Conservation (phyloP, 2,797 vertebrate species). For the Antrozous pallidus region DNA sequence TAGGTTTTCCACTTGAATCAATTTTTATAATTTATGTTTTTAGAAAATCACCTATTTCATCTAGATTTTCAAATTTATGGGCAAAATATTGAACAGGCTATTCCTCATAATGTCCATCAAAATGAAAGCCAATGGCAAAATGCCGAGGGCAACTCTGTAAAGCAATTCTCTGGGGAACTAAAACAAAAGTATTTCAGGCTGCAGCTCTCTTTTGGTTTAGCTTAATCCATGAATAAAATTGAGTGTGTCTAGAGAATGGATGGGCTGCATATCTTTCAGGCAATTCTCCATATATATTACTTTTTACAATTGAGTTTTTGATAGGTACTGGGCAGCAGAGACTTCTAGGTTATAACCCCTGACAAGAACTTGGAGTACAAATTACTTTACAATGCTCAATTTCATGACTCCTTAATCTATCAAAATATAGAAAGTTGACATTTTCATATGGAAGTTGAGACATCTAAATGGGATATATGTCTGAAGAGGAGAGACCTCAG, state of each 20-base stretch:
- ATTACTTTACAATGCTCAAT: background rate
- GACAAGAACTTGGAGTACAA: constrained; percentile 20
- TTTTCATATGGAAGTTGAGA: background rate
- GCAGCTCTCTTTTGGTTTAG: background rate
- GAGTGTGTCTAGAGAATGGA: constrained; percentile 1
- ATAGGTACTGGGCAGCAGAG: background rate
- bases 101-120: constrained; percentile 17
- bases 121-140: constrained; percentile 34
- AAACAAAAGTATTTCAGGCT: constrained; percentile 9
- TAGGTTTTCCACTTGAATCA: background rate
- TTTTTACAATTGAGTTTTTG: constrained; percentile 41
- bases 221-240: constrained; percentile 30
- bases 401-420: background rate
- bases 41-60: constrained; percentile 14
- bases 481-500: background rate
- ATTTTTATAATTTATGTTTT: constrained; percentile 25
- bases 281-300: background rate
- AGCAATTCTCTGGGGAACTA: background rate
- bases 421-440: background rate
- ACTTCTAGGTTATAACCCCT: constrained; percentile 30
- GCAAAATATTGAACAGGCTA: constrained; percentile 8
- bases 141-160: background rate
- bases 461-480: background rate
- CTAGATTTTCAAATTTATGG: constrained; percentile 35
- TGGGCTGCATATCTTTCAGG: constrained; percentile 20